These are phyloP conservation scores for Lamellibrachia satsuma DNA, from an alignment of 2,888 invertebrate species.

Conservation along the genomic window DNA sequence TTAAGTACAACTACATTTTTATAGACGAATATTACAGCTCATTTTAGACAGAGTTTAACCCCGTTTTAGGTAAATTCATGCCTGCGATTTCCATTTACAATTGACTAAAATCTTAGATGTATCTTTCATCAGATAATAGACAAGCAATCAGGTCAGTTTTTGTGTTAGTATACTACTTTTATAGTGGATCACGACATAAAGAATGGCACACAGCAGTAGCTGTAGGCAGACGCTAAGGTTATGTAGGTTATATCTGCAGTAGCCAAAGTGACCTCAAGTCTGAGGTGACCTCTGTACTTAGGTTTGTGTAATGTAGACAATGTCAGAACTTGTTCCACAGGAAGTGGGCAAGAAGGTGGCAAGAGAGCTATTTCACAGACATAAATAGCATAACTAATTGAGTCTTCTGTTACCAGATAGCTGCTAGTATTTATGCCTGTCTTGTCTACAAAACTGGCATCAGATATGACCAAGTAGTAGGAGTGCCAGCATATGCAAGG, in stretches of 20 bases:
- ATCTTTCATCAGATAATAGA: no score
- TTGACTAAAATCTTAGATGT: no score
- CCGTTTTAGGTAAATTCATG: no score
- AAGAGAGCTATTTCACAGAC: neutral
- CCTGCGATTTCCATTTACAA: no score
- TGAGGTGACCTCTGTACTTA: neutral
- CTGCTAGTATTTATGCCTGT: neutral
- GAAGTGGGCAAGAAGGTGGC: neutral
- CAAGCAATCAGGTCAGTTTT: neutral
- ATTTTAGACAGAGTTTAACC: no score
- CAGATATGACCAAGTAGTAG: neutral
- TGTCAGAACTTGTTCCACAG: neutral
- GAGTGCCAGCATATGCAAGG: neutral
- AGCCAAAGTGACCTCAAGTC: conserved; percentile 3
- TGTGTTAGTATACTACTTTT: neutral
- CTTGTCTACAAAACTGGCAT: neutral
- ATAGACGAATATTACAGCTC: no score
- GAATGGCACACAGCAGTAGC: neutral
- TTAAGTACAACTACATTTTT: no score
- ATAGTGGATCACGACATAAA: neutral
- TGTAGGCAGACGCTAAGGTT: neutral
- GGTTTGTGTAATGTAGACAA: neutral
- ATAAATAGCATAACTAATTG: neutral
- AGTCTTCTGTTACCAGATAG: neutral
- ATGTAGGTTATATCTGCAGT: neutral